A percentile compares a stretch with the other conserved stretches of the same genome.
phyloP scores from a whole-genome alignment of 2,113 vertebrate species.

The Menidia beryllina region DNA sequence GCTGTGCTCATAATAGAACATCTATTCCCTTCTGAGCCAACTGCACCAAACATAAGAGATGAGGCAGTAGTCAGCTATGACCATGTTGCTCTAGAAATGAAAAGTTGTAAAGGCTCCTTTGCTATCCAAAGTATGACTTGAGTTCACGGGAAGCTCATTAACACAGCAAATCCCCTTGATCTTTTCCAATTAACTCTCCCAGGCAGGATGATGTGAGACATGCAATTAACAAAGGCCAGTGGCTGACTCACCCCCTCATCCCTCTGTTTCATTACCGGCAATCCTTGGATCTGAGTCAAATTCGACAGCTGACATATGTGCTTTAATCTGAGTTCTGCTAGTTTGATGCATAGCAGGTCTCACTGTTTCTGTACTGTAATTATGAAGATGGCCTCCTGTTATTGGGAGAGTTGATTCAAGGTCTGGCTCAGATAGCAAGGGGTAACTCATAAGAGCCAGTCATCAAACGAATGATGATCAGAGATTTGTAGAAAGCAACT shows the following conservation, averaged over 20 bases:
- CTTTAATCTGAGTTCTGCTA: conserved; percentile 57
- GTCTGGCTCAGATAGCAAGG: conserved; percentile 42
- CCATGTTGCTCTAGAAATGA: conserved; percentile 47
- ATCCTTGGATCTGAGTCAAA: conserved; percentile 66
- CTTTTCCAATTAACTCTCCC: conserved; percentile 79
- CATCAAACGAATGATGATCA: conserved; percentile 41
- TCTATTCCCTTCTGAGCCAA: conserved; percentile 44
- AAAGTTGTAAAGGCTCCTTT: conserved; percentile 67
- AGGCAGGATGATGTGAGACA: conserved; percentile 71
- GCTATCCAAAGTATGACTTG: conserved; percentile 70
- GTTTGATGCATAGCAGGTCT: conserved; percentile 57
- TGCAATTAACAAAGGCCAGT: conserved; percentile 77
- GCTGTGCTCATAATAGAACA: conserved; percentile 48
- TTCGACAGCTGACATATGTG: conserved; percentile 75
- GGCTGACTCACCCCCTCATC: conserved; percentile 66
- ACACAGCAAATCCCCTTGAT: conserved; percentile 77
- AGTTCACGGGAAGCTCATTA: conserved; percentile 77
- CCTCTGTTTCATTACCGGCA: conserved; percentile 64
- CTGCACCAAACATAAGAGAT: conserved; percentile 54
- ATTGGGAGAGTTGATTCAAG: conserved; percentile 51
- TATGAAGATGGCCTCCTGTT: conserved; percentile 53
- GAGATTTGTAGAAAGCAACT: conserved; percentile 20
- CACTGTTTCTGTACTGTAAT: conserved; percentile 52
- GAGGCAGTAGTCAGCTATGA: conserved; percentile 36
- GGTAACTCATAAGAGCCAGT: conserved; percentile 26